Percentiles rank a stretch among this genome's conserved stretches.
These are phyloP conservation scores for Sericinus montela DNA, from an alignment of 2,888 invertebrate species.

Conservation along the genomic window DNA sequence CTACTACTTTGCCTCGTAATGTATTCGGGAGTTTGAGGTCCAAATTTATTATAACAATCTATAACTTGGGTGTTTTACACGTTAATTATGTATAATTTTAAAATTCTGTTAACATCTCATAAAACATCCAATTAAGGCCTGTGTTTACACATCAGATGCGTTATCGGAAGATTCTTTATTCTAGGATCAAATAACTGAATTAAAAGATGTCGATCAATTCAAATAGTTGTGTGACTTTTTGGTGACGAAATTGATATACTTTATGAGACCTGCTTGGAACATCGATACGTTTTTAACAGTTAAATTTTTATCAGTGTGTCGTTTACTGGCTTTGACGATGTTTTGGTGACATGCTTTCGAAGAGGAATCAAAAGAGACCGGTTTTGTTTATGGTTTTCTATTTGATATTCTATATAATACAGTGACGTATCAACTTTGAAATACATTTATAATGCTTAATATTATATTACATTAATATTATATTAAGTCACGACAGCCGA, in stretches of 20 bases:
- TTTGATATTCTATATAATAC: neutral
- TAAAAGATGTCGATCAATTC: neutral
- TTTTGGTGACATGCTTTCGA: neutral
- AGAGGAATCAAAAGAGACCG: neutral
- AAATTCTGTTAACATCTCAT: too few species aligned
- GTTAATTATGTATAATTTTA: too few species aligned
- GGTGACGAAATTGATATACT: neutral
- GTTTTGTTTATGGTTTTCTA: conserved; percentile 1
- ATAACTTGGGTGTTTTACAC: too few species aligned
- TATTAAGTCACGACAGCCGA: too few species aligned
- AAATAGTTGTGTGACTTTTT: neutral
- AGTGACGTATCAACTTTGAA: too few species aligned
- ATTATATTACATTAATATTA: too few species aligned
- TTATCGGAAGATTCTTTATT: neutral
- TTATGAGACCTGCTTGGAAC: neutral
- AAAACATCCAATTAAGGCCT: too few species aligned
- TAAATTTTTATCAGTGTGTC: neutral
- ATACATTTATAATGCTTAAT: too few species aligned
- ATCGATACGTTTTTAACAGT: neutral
- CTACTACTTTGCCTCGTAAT: too few species aligned
- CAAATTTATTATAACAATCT: too few species aligned
- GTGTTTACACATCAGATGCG: neutral
- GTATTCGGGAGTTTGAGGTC: too few species aligned
- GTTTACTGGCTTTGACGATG: neutral
- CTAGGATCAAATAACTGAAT: neutral